Evolutionary conservation across 92 coral and sea anemone genomes (phyloP).

Genomic region (Zoanthus gigantus): DNA sequence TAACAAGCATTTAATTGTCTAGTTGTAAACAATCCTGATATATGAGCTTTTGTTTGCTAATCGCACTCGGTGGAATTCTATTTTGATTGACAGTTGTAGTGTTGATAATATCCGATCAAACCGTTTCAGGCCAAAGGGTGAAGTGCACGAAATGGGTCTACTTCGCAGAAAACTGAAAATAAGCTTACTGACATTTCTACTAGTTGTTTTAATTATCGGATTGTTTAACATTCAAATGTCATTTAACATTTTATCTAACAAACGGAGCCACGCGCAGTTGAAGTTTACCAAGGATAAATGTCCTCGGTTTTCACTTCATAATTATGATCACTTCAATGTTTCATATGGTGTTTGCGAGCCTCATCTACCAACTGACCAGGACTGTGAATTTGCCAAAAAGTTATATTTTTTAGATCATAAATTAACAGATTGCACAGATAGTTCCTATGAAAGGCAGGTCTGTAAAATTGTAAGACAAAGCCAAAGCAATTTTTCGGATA

Average conservation of each 20-base stretch:
- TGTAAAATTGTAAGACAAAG: constrained; percentile 40
- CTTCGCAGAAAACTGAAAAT: not conserved
- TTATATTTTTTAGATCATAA: constrained; percentile 47
- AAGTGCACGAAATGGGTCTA: not conserved
- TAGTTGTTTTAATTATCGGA: not conserved
- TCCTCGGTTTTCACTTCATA: constrained; percentile 15
- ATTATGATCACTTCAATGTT: not conserved
- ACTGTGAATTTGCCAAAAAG: constrained; percentile 60
- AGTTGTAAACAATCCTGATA: no score
- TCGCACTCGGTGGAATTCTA: no score
- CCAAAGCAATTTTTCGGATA: not conserved
- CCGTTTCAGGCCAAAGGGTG: no score
- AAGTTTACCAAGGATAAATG: not conserved
- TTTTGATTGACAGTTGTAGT: no score
- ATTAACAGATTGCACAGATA: constrained; percentile 58
- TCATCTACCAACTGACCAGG: constrained; percentile 60
- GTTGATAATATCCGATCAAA: no score
- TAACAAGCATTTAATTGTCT: no score
- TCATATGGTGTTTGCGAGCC: constrained; percentile 76
- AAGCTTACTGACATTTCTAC: not conserved
- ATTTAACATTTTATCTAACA: not conserved
- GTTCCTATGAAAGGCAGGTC: constrained; percentile 46
- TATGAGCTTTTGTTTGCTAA: no score
- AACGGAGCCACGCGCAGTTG: not conserved
- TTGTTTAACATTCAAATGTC: not conserved